Percentiles rank a stretch among this genome's conserved stretches.
Evolutionary conservation across 2,888 invertebrate genomes (phyloP).

Genomic region (Drosophila emarginata): DNA sequence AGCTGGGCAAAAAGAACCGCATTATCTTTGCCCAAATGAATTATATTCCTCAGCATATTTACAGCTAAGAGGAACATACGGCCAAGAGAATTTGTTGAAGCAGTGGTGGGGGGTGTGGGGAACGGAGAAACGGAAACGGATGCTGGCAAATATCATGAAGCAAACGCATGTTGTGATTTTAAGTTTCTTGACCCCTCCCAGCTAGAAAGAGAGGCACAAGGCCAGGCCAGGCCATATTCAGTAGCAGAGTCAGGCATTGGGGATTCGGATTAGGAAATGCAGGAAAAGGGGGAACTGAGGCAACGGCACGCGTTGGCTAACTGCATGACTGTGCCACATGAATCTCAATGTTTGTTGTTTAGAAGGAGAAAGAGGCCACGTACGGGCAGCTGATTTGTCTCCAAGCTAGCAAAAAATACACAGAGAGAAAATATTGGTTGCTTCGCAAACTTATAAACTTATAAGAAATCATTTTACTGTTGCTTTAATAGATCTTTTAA

Average conservation of each 20-base stretch:
- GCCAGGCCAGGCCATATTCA: not conserved
- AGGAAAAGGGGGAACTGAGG: conserved; percentile 12
- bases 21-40: conserved; percentile 63
- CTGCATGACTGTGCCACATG: conserved; percentile 60
- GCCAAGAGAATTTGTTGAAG: not conserved
- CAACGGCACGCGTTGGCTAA: conserved; percentile 52
- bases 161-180: conserved; percentile 67
- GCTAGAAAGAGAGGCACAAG: not conserved
- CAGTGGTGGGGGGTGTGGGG: not conserved
- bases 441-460: not conserved
- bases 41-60: conserved; percentile 69
- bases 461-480: too few relatives aligned
- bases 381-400: conserved; percentile 61
- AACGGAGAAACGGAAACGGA: conserved; percentile 44
- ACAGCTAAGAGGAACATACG: conserved; percentile 41
- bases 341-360: conserved; percentile 68
- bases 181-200: conserved; percentile 58
- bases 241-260: not conserved
- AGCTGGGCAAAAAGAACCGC: conserved; percentile 40
- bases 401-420: conserved; percentile 28
- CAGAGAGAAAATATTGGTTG: not conserved
- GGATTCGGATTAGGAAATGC: conserved; percentile 51
- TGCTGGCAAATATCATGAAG: conserved; percentile 59
- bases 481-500: too few relatives aligned
- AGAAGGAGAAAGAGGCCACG: conserved; percentile 33